phyloP scores from a whole-genome alignment of 2,113 vertebrate species.

The Ictalurus furcatus region DNA sequence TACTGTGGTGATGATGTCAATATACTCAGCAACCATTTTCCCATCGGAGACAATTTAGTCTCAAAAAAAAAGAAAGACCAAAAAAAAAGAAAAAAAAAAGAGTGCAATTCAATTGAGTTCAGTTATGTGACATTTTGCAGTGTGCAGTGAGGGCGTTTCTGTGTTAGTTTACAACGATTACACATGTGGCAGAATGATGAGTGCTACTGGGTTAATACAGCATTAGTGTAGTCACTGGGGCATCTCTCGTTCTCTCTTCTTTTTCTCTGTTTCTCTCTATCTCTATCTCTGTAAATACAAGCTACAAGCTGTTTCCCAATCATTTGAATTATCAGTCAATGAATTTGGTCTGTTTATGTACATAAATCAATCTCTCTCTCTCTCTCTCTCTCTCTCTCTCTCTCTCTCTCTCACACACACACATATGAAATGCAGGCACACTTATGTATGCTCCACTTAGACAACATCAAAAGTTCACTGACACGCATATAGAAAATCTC shows the following conservation, averaged over 20 bases:
- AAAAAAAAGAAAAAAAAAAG: neutral
- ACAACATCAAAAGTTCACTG: neutral
- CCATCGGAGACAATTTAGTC: neutral
- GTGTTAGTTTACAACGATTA: constrained; percentile 18
- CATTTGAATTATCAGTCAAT: neutral
- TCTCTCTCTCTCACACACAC: neutral
- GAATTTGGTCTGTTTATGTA: constrained; percentile 10
- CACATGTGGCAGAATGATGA: constrained; percentile 8
- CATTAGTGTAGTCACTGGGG: constrained; percentile 65
- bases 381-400: neutral
- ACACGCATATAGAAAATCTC: neutral
- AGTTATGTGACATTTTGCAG: neutral
- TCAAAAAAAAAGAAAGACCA: neutral
- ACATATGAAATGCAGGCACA: constrained; percentile 6
- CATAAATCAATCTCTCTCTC: constrained; percentile 6
- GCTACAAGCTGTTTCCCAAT: neutral
- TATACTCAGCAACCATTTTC: neutral
- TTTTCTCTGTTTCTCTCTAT: neutral
- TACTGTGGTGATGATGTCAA: neutral
- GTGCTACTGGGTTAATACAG: constrained; percentile 69
- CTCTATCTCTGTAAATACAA: neutral
- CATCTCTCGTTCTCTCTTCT: constrained; percentile 27
- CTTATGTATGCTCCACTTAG: neutral
- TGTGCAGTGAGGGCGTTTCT: neutral
- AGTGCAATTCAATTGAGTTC: neutral